A percentile compares a stretch with the other conserved stretches of the same genome.
These are phyloP conservation scores for Salvelinus alpinus DNA, from an alignment of 2,113 vertebrate genomes.

Conservation along the genomic window DNA sequence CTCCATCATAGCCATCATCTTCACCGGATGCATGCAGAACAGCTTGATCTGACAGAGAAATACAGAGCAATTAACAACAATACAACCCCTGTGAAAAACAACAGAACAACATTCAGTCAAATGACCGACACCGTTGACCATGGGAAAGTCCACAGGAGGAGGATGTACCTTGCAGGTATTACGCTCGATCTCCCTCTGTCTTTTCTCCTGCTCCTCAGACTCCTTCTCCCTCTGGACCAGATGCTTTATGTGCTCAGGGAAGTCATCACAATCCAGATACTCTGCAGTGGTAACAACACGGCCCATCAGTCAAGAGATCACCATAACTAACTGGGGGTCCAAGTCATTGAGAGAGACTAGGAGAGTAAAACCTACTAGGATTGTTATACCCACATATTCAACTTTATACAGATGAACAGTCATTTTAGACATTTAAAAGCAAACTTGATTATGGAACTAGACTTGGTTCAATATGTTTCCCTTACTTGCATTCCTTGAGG, in stretches of 20 bases:
- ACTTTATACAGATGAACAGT: background rate
- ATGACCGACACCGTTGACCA: background rate
- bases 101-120: background rate
- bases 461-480: conserved; percentile 13
- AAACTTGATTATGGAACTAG: background rate
- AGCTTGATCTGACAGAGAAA: conserved; percentile 86
- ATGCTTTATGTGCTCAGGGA: conserved; percentile 91
- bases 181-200: conserved; percentile 94
- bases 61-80: background rate
- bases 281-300: conserved; percentile 67
- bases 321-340: background rate
- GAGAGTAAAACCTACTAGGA: background rate
- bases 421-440: background rate
- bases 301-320: background rate
- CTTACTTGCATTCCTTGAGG: conserved; percentile 95
- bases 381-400: background rate
- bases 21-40: conserved; percentile 95
- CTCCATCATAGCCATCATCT: conserved; percentile 93
- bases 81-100: background rate
- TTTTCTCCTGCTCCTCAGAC: conserved; percentile 95
- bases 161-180: conserved; percentile 94
- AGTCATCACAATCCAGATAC: conserved; percentile 88
- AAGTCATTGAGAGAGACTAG: background rate
- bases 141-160: background rate
- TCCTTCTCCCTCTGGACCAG: conserved; percentile 95